These are phyloP conservation scores for Ciconia stormi DNA, from an alignment of 2,113 vertebrate species.

Conservation along the genomic window DNA sequence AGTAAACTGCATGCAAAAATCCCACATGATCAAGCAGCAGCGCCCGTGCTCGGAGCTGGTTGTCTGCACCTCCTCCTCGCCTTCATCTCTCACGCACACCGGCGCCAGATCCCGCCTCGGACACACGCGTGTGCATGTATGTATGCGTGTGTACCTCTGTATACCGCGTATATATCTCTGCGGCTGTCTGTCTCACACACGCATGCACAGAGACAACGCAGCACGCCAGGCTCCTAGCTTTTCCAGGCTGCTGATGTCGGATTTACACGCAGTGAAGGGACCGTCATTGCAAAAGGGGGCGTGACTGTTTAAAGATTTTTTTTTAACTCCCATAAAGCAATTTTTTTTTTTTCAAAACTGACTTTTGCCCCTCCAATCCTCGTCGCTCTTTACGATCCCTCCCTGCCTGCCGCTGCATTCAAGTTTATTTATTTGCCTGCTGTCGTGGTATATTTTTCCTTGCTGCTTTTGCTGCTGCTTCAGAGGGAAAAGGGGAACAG, in stretches of 20 bases:
- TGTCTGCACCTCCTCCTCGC: constrained; percentile 40
- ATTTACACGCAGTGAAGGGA: constrained; percentile 65
- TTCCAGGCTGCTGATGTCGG: constrained; percentile 58
- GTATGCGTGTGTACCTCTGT: background rate
- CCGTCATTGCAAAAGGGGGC: constrained; percentile 72
- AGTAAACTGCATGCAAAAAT: constrained; percentile 72
- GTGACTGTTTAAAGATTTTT: constrained; percentile 70
- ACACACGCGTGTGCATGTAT: constrained; percentile 50
- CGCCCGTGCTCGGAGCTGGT: background rate
- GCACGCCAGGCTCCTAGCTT: background rate
- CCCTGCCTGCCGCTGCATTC: constrained; percentile 68
- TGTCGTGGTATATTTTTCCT: constrained; percentile 50
- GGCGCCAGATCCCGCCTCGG: background rate
- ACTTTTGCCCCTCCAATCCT: constrained; percentile 72
- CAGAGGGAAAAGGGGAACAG: constrained; percentile 51
- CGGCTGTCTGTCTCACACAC: background rate
- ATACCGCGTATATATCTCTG: background rate
- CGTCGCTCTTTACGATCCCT: constrained; percentile 52
- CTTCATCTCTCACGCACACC: background rate
- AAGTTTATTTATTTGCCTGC: constrained; percentile 77
- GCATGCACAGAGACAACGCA: constrained; percentile 28
- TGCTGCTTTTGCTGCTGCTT: constrained; percentile 11
- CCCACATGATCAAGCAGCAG: constrained; percentile 75
- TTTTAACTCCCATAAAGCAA: constrained; percentile 48
- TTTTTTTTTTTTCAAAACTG: constrained; percentile 54